Evolutionary conservation across 2,888 invertebrate species (phyloP), one percentile per base, ranked within the genome.

Genomic region (Mechanitis mazaeus): DNA sequence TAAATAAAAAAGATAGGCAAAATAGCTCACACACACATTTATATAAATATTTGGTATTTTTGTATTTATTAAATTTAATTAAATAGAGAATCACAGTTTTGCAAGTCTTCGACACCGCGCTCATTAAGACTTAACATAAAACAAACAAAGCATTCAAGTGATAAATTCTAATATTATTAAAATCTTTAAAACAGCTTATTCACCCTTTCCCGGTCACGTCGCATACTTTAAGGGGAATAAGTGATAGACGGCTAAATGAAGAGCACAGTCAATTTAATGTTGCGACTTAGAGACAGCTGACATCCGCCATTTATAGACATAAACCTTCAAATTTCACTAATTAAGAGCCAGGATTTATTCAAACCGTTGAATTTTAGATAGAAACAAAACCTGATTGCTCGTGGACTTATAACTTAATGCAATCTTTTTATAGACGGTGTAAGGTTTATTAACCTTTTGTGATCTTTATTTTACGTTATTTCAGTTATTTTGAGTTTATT

Each of bases 331-430:
- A 84, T 83, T 85, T 81, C 79, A 80, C 83, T 86, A 87, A 88
- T 89, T 88, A 88, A 87, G 85, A 79, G 79, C 69, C 71, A 76
- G 78, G 79, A 81, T 83, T 83, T 86, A 84, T 85, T 85, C 87
- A 84, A 84, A 85, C 87, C 85, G 87, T 88, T 87, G 87, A 86
- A 85, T 87, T 82, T 78, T 75, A 75, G 80, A 72, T 77, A 81
- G 82, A 87, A 87, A 88, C 87, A 88, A 88, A 88, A 88, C 86
- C 85, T 85, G 88, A 88, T 88, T 87, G 85, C 87, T 85, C 81
- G 83, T 77, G 83, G 87, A 87, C 87, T 90, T 90, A 89, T 88
- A 88, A 87, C 88, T 88, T 87, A 88, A 89, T 88, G 87, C 89
- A 87, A 88, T 88, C 79, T 84, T 81, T 78, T 79, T 80, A 79